These are phyloP conservation scores for Pogonognathellus flavescens DNA, from an alignment of 1,140 invertebrate species.

Conservation along the genomic window DNA sequence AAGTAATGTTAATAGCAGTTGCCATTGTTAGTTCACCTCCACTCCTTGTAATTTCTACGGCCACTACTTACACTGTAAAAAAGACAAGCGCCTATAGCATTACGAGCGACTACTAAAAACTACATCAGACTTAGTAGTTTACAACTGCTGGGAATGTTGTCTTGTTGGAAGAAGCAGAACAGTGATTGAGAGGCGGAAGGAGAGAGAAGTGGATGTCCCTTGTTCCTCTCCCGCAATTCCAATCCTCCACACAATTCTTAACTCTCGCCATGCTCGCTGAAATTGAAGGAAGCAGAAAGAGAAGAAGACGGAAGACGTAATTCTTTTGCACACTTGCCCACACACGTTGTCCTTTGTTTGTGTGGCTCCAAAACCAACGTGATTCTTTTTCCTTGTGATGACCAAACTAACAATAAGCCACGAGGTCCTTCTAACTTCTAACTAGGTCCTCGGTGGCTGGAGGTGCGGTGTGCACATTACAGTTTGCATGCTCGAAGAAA, in stretches of 20 bases:
- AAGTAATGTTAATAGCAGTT: too few relatives aligned
- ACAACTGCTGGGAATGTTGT: not conserved
- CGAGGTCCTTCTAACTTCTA: too few relatives aligned
- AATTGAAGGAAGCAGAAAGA: conserved; percentile 44
- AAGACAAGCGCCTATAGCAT: not conserved
- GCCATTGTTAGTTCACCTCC: too few relatives aligned
- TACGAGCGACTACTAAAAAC: not conserved
- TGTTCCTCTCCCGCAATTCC: not conserved
- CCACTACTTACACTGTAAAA: not conserved
- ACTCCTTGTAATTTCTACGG: too few relatives aligned
- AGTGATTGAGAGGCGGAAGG: not conserved
- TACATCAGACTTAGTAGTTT: not conserved
- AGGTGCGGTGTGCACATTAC: not conserved
- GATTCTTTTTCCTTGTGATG: not conserved
- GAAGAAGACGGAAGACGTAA: conserved; percentile 48
- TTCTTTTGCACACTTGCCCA: conserved; percentile 27
- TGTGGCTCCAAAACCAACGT: not conserved
- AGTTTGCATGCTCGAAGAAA: too few relatives aligned
- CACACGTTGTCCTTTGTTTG: not conserved
- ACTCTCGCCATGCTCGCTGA: not conserved
- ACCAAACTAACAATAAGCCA: too few relatives aligned
- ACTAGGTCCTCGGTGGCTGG: too few relatives aligned
- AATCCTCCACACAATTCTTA: conserved; percentile 9
- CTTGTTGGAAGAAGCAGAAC: not conserved
- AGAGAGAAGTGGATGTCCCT: not conserved